Percentiles rank a stretch among this genome's conserved stretches.
phyloP scores from a whole-genome alignment of 2,113 vertebrate genomes.

The Ia io region DNA sequence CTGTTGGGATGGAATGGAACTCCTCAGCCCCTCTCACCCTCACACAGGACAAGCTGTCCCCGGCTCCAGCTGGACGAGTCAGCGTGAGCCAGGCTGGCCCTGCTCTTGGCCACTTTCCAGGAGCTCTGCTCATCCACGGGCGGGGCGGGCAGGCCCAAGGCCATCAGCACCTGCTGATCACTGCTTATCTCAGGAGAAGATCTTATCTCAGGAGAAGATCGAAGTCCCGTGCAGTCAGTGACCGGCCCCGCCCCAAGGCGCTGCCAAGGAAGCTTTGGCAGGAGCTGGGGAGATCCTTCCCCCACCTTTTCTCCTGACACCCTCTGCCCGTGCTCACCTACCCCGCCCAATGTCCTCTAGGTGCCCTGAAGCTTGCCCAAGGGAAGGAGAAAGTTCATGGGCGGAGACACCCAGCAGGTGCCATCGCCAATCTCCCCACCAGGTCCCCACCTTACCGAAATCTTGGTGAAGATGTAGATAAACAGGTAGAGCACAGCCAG shows the following conservation, averaged over 20 bases:
- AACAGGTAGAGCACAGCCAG: slow-evolving; percentile 93
- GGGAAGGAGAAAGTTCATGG: background rate
- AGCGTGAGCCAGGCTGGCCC: background rate
- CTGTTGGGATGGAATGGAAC: background rate
- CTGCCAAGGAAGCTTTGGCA: background rate
- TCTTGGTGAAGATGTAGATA: slow-evolving; percentile 99
- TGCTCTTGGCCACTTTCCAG: background rate
- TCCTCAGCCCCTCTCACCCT: background rate
- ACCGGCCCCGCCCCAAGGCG: background rate
- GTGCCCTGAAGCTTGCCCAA: background rate
- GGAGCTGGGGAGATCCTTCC: background rate
- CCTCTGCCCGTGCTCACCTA: background rate
- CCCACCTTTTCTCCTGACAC: background rate
- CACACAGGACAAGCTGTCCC: background rate
- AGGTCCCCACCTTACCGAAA: slow-evolving; percentile 87
- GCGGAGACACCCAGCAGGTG: no score
- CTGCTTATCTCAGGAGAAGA: background rate
- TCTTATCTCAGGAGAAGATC: background rate
- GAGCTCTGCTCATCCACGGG: background rate
- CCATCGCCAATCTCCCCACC: background rate
- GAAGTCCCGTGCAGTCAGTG: background rate
- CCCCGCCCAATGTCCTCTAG: background rate
- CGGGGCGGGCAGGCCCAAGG: background rate
- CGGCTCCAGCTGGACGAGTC: background rate
- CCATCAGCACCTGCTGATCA: no score